These are phyloP conservation scores for Magallana gigas DNA, from an alignment of 1,140 invertebrate genomes.

Conservation along the genomic window DNA sequence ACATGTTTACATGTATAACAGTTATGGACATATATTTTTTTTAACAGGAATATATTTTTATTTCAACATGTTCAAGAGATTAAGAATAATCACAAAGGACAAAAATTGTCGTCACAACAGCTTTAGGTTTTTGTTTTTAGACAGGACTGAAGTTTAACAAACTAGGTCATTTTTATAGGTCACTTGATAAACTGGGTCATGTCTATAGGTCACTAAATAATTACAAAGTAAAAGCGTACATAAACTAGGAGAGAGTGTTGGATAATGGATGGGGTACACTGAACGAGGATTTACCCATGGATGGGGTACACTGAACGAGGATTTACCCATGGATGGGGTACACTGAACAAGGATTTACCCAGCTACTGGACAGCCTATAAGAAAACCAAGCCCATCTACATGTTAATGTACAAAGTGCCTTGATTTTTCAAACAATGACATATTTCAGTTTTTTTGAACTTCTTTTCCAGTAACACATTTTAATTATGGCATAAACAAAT, in stretches of 20 bases:
- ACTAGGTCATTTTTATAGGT: neutral
- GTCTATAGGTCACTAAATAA: neutral
- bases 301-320: neutral
- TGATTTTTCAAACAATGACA: neutral
- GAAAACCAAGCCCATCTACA: neutral
- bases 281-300: neutral
- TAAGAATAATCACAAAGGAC: too few relatives aligned
- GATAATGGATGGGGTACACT: neutral
- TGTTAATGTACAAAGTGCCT: too few relatives aligned
- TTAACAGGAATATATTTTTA: neutral
- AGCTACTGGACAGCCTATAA: constrained; percentile 11
- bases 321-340: neutral
- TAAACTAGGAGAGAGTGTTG: neutral
- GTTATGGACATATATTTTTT: neutral
- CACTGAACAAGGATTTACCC: neutral
- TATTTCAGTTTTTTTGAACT: neutral
- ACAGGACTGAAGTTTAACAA: neutral
- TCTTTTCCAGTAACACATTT: neutral
- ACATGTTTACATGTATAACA: too few relatives aligned
- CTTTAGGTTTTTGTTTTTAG: neutral
- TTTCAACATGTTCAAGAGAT: neutral
- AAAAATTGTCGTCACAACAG: neutral
- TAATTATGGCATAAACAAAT: neutral
- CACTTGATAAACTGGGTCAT: too few relatives aligned
- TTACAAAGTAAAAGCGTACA: neutral